These are phyloP conservation scores for Nyctibius grandis DNA, from an alignment of 2,797 vertebrate genomes.

Conservation along the genomic window DNA sequence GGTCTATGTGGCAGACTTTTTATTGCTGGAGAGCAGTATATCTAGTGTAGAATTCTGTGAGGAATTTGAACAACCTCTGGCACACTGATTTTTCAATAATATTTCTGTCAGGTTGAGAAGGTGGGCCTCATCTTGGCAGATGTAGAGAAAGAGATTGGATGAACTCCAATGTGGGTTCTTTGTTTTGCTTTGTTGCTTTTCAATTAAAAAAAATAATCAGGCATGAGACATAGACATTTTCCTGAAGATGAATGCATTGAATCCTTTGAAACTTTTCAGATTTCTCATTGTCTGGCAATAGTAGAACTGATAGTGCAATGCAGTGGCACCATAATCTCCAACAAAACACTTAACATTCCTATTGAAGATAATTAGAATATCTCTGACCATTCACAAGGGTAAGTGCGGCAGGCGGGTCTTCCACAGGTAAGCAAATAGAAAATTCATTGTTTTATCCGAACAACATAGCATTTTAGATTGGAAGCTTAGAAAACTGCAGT, in stretches of 20 bases:
- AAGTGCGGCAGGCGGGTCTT: too few relatives aligned
- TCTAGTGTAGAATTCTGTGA: neutral
- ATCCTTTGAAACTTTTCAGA: neutral
- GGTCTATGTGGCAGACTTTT: neutral
- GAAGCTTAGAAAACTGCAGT: neutral
- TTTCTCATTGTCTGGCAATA: neutral
- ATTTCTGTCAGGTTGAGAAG: neutral
- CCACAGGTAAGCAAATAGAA: neutral
- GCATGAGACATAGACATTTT: neutral
- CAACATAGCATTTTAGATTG: neutral
- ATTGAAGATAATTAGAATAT: neutral
- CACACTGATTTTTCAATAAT: neutral
- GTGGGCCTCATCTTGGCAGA: neutral
- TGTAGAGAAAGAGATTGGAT: neutral
- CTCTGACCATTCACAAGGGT: neutral
- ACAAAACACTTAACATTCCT: neutral
- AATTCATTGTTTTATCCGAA: neutral
- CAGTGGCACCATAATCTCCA: fast-evolving
- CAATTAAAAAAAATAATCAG: neutral
- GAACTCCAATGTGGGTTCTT: neutral
- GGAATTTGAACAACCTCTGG: neutral
- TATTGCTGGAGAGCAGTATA: neutral
- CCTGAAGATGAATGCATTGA: neutral
- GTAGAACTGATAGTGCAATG: neutral
- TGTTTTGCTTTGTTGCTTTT: neutral